Conservation (phyloP, 2,888 invertebrate species). For the Abrostola triplasia region DNA sequence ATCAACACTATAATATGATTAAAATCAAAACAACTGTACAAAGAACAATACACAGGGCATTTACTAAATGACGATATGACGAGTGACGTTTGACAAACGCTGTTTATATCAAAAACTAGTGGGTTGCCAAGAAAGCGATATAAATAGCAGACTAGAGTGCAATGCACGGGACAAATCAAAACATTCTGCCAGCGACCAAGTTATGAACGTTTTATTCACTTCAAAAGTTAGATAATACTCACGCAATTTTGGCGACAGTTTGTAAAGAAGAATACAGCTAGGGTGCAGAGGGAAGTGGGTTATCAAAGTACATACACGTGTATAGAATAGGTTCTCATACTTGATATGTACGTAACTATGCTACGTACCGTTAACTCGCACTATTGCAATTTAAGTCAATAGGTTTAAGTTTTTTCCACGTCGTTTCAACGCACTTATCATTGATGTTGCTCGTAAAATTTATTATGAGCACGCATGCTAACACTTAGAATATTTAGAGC, state of each 20-base stretch:
- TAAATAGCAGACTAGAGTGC: slow-evolving; percentile 71
- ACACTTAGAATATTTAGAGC: slow-evolving; percentile 10
- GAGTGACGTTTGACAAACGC: slow-evolving; percentile 47
- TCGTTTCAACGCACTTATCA: slow-evolving; percentile 9
- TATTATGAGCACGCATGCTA: background rate
- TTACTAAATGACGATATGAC: slow-evolving; percentile 60
- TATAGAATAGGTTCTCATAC: slow-evolving; percentile 38
- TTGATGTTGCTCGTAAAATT: slow-evolving; percentile 1
- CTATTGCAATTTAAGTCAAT: slow-evolving; percentile 44
- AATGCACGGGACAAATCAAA: slow-evolving; percentile 71
- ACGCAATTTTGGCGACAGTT: background rate
- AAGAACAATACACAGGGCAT: slow-evolving; percentile 6
- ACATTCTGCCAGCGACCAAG: slow-evolving; percentile 43
- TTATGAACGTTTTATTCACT: slow-evolving; percentile 18
- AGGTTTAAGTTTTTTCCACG: slow-evolving; percentile 32
- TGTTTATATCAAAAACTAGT: slow-evolving; percentile 50
- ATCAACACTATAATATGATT: too few species aligned
- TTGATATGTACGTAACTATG: slow-evolving; percentile 16
- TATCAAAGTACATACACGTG: slow-evolving; percentile 17
- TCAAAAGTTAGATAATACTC: slow-evolving; percentile 10
- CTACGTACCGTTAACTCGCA: slow-evolving; percentile 41
- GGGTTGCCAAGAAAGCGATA: slow-evolving; percentile 67
- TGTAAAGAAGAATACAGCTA: background rate
- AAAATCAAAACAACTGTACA: background rate
- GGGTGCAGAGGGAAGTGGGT: slow-evolving; percentile 30